Percentiles rank a stretch among this genome's conserved stretches.
These are phyloP conservation scores for Hoplodrina blanda DNA, from an alignment of 2,888 invertebrate species.

Conservation along the genomic window DNA sequence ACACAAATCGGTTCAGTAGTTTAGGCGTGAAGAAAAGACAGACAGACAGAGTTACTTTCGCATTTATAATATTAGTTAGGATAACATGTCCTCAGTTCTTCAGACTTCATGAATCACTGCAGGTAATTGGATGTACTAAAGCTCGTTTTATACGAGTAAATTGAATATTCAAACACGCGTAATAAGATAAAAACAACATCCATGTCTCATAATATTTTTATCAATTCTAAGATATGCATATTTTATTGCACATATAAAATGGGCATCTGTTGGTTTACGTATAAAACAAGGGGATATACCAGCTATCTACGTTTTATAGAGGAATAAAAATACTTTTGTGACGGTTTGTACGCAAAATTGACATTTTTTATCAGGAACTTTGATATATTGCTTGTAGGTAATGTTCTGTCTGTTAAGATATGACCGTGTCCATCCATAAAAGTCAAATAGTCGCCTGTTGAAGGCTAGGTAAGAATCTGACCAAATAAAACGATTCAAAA, in stretches of 20 bases:
- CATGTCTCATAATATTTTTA: constrained; percentile 47
- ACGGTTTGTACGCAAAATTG: constrained; percentile 26
- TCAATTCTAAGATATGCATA: constrained; percentile 60
- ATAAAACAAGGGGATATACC: constrained; percentile 55
- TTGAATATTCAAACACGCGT: background rate
- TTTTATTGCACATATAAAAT: constrained; percentile 63
- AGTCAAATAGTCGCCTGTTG: constrained; percentile 1
- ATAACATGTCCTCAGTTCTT: too few species aligned
- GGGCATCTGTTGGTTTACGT: constrained; percentile 51
- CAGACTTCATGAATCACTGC: background rate
- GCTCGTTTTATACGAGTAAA: background rate
- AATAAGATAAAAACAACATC: constrained; percentile 31
- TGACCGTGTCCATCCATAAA: constrained; percentile 7
- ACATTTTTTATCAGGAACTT: constrained; percentile 40
- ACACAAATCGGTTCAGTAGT: too few species aligned
- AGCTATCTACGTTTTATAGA: constrained; percentile 58
- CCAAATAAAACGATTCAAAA: too few species aligned
- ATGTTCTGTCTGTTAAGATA: constrained; percentile 11
- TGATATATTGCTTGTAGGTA: constrained; percentile 21
- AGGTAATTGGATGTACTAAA: background rate
- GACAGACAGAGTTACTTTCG: too few species aligned
- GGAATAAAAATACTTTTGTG: constrained; percentile 54
- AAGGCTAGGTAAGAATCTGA: too few species aligned
- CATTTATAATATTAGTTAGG: too few species aligned
- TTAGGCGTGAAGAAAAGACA: too few species aligned